phyloP scores from a whole-genome alignment of 2,797 vertebrate genomes.

The Natrix natrix region DNA sequence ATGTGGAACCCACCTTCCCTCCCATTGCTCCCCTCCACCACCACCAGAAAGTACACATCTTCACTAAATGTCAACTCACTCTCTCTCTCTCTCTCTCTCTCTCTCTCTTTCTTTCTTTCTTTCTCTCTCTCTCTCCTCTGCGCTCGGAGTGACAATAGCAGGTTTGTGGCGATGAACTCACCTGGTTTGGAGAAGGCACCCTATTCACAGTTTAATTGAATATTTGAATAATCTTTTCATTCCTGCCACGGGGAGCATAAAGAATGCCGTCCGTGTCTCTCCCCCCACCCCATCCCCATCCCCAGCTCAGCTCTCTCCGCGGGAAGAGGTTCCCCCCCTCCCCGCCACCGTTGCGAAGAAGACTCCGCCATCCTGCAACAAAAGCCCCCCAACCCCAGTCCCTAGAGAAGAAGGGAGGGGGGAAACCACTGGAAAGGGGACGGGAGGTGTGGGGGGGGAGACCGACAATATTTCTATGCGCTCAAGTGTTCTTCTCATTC shows the following conservation, averaged over 20 bases:
- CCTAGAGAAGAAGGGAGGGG: constrained; percentile 56
- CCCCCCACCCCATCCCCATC: constrained; percentile 64
- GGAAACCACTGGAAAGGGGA: constrained; percentile 54
- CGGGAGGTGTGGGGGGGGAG: constrained; percentile 26
- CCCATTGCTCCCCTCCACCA: too few relatives aligned
- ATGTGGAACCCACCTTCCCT: constrained; percentile 12
- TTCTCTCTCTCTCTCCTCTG: background rate
- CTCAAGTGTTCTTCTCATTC: constrained; percentile 92
- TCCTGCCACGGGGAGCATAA: constrained; percentile 83
- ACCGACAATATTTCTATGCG: constrained; percentile 78
- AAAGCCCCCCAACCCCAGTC: constrained; percentile 62
- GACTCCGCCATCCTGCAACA: constrained; percentile 71
- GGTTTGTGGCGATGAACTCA: constrained; percentile 76
- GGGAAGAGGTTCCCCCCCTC: constrained; percentile 49
- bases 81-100: constrained; percentile 34
- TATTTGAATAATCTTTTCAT: constrained; percentile 99
- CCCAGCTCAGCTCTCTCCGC: constrained; percentile 71
- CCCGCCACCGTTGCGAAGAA: constrained; percentile 75
- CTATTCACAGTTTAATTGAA: constrained; percentile 98
- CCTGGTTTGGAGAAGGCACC: constrained; percentile 85
- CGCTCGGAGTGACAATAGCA: constrained; percentile 74
- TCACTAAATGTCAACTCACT: constrained; percentile 67
- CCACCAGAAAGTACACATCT: constrained; percentile 40
- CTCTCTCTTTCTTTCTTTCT: constrained; percentile 33
- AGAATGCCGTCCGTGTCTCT: constrained; percentile 91